Evolutionary conservation across 2,797 vertebrate species (phyloP), one percentile per base, ranked within the genome.

Genomic region (Xiphorhynchus erythropygius): DNA sequence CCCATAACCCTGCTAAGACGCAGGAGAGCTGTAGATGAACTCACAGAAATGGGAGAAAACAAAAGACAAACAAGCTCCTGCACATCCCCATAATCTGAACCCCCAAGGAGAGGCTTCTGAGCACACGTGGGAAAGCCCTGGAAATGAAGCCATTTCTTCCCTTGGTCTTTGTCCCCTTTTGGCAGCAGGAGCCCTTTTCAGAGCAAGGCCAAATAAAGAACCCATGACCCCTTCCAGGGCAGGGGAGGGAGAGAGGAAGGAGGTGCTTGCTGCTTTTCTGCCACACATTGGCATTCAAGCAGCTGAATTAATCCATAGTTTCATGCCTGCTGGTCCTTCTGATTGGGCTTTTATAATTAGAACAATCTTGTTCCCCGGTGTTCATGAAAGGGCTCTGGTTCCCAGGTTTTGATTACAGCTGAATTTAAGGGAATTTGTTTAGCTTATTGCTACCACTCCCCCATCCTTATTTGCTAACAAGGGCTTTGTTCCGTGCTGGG

Each of bases 301-400:
- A 50, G 68, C 64, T 89, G 77, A 96, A 91, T 77, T 67, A 93
- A 84, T 75, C 75, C 52, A 47, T 18, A 42, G 90, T 88, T 95
- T 83, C 92, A 84, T 83, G 87, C 75, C 91, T 53, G 30, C 75
- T 78, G 90, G 11, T 88, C 65, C 59, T 77, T 77, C 74, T 92
- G 78, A 90, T 78, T 88, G 77, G 52, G 50, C 35, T 89, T 78
- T 95, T 78, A 84, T 80, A 96, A 96, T 97, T 90, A 96, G 67
- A 53, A 73, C 64, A 92, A 73, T 80, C 91, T 94, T 32, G 30
- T 74, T 75, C 89, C 64, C 41, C 14, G 7, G 69, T 46, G 46
- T 87, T 79, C 64, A 73, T n/a, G 62, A 64, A 84, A 86, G 21
- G 7, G 6, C 55, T 56, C 25, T 28, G 68, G 39, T 76, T 89